Percentiles rank a stretch among this genome's conserved stretches.
Evolutionary conservation across 2,888 invertebrate genomes (phyloP).

Genomic region (Ochropleura plecta): DNA sequence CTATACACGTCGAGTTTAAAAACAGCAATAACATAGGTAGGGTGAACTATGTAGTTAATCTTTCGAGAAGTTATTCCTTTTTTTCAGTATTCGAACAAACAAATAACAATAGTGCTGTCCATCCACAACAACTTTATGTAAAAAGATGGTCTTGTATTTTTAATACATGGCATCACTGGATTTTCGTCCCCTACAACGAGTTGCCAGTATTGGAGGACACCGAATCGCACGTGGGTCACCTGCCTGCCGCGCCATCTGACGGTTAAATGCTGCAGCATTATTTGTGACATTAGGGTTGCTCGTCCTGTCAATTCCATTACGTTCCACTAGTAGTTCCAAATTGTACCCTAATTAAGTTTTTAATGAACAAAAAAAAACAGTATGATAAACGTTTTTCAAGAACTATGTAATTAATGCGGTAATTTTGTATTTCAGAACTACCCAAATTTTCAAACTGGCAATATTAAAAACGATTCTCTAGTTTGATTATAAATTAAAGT

Average conservation of each 20-base stretch:
- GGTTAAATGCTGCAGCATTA: neutral
- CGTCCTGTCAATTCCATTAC: neutral
- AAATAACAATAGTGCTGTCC: too few relatives aligned
- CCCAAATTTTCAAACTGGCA: constrained; percentile 6
- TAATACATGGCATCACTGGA: too few relatives aligned
- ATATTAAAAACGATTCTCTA: neutral
- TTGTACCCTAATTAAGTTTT: neutral
- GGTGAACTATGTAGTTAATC: too few relatives aligned
- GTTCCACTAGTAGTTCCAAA: neutral
- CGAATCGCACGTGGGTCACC: neutral
- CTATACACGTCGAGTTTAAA: neutral
- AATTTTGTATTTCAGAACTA: constrained; percentile 16
- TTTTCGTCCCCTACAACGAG: neutral
- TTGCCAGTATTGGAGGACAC: neutral
- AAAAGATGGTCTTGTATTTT: too few relatives aligned
- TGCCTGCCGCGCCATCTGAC: neutral
- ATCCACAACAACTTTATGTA: too few relatives aligned
- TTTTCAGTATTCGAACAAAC: too few relatives aligned
- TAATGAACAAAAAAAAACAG: too few relatives aligned
- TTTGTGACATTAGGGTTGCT: neutral
- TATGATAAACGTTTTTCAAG: too few relatives aligned
- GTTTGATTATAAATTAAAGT: too few relatives aligned
- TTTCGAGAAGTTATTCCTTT: too few relatives aligned
- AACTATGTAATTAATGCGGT: constrained; percentile 2
- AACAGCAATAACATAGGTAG: too few relatives aligned